Conservation (phyloP, 2,888 invertebrate genomes). For the Drosophila cognata region DNA sequence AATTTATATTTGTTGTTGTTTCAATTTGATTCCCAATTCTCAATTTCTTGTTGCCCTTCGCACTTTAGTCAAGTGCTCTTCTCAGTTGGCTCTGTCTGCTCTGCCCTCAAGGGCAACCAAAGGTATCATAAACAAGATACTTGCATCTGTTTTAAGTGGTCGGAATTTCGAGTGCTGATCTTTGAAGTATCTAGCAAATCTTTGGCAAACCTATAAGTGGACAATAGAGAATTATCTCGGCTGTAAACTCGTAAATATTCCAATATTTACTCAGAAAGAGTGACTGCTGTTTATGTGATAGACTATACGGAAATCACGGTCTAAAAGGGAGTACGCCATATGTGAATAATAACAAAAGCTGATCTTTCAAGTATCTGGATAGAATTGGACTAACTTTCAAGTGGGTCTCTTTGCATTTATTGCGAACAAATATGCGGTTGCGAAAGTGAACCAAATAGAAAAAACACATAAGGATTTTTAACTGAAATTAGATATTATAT, state of each 20-base stretch:
- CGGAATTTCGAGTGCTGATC: constrained; percentile 17
- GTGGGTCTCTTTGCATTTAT: neutral
- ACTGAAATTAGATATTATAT: neutral
- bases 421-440: neutral
- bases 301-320: neutral
- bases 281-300: neutral
- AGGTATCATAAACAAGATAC: constrained; percentile 24
- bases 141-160: constrained; percentile 21
- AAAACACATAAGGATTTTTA: neutral
- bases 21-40: neutral
- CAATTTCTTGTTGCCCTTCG: constrained; percentile 15
- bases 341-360: neutral
- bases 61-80: constrained; percentile 39
- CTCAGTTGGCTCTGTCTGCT: neutral
- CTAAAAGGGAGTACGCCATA: neutral
- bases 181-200: constrained; percentile 6
- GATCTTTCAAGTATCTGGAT: neutral
- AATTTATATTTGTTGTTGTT: neutral
- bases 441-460: neutral
- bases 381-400: neutral
- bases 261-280: neutral
- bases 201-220: neutral
- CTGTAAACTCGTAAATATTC: neutral
- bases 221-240: neutral
- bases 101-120: constrained; percentile 20